Evolutionary conservation across 1,140 invertebrate genomes (phyloP).

Genomic region (Cardiocondyla obscurior): DNA sequence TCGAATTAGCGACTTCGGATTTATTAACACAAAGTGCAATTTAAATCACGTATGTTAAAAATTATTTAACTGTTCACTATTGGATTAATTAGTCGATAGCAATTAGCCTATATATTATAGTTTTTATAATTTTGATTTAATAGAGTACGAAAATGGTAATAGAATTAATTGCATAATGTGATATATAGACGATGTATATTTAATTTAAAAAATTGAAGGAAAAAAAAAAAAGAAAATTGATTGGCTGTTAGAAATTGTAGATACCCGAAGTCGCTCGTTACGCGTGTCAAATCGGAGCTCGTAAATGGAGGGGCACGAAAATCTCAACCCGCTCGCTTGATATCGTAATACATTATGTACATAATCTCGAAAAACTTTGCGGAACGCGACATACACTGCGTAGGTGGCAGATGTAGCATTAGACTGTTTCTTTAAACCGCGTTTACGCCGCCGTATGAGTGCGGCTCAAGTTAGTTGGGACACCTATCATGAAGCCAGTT

Average conservation of each 20-base stretch:
- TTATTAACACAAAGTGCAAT: background rate
- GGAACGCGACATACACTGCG: conserved; percentile 32
- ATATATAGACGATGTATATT: background rate
- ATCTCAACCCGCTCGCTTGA: conserved; percentile 41
- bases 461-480: conserved; percentile 49
- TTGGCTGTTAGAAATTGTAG: background rate
- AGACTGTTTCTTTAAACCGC: conserved; percentile 55
- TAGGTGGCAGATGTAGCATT: conserved; percentile 49
- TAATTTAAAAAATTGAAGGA: background rate
- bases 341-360: conserved; percentile 48
- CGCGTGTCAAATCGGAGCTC: background rate
- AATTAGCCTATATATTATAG: background rate
- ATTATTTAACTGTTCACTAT: background rate
- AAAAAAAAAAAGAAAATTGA: no score
- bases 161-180: background rate
- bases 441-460: conserved; percentile 54
- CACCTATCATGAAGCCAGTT: conserved; percentile 49
- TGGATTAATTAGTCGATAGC: background rate
- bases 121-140: background rate
- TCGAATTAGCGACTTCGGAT: conserved; percentile 25
- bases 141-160: background rate
- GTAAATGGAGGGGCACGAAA: conserved; percentile 11
- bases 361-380: conserved; percentile 59
- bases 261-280: background rate
- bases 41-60: background rate